Percentiles rank a stretch among this genome's conserved stretches.
Evolutionary conservation across 2,888 invertebrate species (phyloP).

Genomic region (Archips crataeganus): DNA sequence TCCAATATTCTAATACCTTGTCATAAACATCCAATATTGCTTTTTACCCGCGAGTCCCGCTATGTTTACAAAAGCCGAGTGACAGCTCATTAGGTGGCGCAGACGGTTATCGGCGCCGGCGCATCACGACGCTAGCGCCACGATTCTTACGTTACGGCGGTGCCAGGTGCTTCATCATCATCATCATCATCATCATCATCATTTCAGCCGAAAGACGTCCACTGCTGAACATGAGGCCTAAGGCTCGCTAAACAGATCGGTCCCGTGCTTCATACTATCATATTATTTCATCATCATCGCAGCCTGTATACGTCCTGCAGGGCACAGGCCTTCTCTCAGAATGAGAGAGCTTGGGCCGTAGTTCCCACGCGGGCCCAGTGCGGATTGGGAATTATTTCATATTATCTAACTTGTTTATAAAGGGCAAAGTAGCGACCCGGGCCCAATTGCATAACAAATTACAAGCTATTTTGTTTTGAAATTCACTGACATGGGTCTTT

Average conservation of each 20-base stretch:
- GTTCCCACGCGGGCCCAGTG: no score
- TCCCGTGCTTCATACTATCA: no score
- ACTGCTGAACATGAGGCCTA: no score
- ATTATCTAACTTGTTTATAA: constrained; percentile 26
- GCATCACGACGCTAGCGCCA: constrained; percentile 55
- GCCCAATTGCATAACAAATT: no score
- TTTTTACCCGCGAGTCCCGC: constrained; percentile 16
- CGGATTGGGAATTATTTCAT: neutral
- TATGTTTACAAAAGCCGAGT: constrained; percentile 40
- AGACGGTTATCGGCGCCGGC: constrained; percentile 54
- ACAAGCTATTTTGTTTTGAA: no score
- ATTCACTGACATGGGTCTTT: no score
- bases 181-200: neutral
- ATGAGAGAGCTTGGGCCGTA: no score
- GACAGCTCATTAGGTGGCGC: constrained; percentile 50
- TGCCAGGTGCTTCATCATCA: constrained; percentile 21
- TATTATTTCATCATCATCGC: no score
- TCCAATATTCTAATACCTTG: neutral
- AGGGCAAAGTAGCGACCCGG: neutral
- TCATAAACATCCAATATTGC: neutral
- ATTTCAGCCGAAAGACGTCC: no score
- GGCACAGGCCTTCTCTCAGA: no score
- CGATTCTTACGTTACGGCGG: constrained; percentile 50
- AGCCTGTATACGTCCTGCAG: no score
- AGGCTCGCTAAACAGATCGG: no score